These are phyloP conservation scores for Anguilla marmorata DNA, from an alignment of 2,797 vertebrate genomes.

Conservation along the genomic window DNA sequence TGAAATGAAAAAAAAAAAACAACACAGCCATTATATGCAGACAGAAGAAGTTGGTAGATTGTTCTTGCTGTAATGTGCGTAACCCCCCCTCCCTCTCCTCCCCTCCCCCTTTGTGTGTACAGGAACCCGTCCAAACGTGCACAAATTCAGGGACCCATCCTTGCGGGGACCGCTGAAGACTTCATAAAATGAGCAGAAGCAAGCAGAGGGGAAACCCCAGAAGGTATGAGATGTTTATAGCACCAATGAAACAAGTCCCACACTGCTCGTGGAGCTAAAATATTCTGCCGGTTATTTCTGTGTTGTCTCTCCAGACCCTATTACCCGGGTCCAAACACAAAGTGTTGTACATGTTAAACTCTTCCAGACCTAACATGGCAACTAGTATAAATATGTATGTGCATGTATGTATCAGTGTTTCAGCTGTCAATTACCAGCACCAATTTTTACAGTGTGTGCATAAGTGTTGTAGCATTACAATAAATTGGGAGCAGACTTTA, in stretches of 20 bases:
- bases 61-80: background rate
- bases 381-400: background rate
- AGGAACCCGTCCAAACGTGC: conserved; percentile 4
- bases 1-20: background rate
- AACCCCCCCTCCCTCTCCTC: background rate
- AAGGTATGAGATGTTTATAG: conserved; percentile 30
- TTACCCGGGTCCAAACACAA: conserved; percentile 8
- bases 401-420: background rate
- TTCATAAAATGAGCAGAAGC: conserved; percentile 18
- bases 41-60: conserved; percentile 1
- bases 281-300: conserved; percentile 11
- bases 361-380: background rate
- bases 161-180: conserved; percentile 7
- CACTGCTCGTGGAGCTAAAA: conserved; percentile 4
- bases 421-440: background rate
- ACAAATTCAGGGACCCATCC: background rate
- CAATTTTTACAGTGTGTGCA: background rate
- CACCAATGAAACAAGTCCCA: conserved; percentile 18
- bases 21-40: background rate
- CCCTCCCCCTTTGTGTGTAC: background rate
- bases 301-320: conserved; percentile 15
- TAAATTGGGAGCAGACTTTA: background rate
- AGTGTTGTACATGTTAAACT: background rate
- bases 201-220: background rate
- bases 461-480: background rate